A percentile compares a stretch with the other conserved stretches of the same genome.
Conservation (phyloP, 2,888 invertebrate species). For the Protonemura montana region DNA sequence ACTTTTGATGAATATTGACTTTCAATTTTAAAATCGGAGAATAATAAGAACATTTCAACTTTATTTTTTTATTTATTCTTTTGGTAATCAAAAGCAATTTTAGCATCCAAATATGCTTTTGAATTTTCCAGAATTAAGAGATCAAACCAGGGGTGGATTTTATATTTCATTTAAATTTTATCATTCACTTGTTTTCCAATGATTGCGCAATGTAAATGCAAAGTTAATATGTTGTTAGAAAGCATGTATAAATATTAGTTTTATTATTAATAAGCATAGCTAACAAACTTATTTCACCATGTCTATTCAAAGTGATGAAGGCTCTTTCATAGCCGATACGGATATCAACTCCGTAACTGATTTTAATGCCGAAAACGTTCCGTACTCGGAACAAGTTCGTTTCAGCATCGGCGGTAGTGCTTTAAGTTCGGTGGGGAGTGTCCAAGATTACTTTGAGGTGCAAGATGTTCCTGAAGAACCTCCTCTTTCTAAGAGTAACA, state of each 20-base stretch:
- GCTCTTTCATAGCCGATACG: neutral
- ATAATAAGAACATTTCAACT: too few species aligned
- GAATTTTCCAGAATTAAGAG: too few species aligned
- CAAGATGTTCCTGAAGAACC: neutral
- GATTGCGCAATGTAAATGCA: neutral
- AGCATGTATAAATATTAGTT: neutral
- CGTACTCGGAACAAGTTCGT: neutral
- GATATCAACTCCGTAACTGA: neutral
- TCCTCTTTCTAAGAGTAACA: slow-evolving; percentile 61
- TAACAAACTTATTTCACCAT: neutral
- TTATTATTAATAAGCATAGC: neutral
- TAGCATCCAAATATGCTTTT: too few species aligned
- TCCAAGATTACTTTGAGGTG: neutral
- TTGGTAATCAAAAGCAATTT: too few species aligned
- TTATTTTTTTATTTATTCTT: too few species aligned
- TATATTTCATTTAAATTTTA: too few species aligned
- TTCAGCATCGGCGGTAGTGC: neutral
- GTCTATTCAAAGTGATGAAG: neutral
- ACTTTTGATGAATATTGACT: too few species aligned
- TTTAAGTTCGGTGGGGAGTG: neutral
- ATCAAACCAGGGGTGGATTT: too few species aligned
- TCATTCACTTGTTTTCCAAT: neutral
- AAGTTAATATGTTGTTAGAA: too few species aligned
- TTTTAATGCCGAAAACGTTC: neutral
- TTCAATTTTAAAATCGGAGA: too few species aligned